A percentile compares a stretch with the other conserved stretches of the same genome.
phyloP scores from a whole-genome alignment of 2,888 invertebrate species.

The Drosophila prolongata region DNA sequence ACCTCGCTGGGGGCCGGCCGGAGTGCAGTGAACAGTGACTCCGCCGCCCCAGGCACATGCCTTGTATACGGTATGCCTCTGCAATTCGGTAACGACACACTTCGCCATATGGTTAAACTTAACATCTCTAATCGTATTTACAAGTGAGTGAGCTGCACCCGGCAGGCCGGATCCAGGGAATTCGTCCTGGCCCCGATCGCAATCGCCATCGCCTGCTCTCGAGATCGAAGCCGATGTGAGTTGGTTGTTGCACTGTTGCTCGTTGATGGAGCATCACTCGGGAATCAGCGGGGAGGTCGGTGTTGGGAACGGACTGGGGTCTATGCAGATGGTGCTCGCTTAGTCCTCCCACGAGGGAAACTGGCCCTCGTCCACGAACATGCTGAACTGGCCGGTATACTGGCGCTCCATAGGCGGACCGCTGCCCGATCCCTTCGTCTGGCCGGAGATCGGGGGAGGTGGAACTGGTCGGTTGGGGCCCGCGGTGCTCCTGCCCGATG shows the following conservation, averaged over 20 bases:
- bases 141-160: constrained; percentile 67
- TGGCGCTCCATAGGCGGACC: constrained; percentile 68
- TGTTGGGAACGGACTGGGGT: background rate
- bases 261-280: background rate
- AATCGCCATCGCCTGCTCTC: background rate
- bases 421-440: constrained; percentile 49
- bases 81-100: constrained; percentile 8
- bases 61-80: constrained; percentile 31
- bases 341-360: constrained; percentile 89
- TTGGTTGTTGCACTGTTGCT: background rate
- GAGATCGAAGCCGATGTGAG: constrained; percentile 5
- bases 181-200: no score
- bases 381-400: constrained; percentile 82
- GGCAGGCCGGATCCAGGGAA: background rate
- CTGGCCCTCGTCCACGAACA: constrained; percentile 87
- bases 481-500: constrained; percentile 30
- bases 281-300: background rate
- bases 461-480: constrained; percentile 26
- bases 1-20: constrained; percentile 6
- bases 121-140: constrained; percentile 75
- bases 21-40: constrained; percentile 22
- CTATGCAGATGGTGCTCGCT: constrained; percentile 51
- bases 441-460: constrained; percentile 16
- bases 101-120: constrained; percentile 66
- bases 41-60: constrained; percentile 10